Evolutionary conservation across 2,113 vertebrate species (phyloP), one percentile per base, ranked within the genome.

Genomic region (Trematocara macrostoma): DNA sequence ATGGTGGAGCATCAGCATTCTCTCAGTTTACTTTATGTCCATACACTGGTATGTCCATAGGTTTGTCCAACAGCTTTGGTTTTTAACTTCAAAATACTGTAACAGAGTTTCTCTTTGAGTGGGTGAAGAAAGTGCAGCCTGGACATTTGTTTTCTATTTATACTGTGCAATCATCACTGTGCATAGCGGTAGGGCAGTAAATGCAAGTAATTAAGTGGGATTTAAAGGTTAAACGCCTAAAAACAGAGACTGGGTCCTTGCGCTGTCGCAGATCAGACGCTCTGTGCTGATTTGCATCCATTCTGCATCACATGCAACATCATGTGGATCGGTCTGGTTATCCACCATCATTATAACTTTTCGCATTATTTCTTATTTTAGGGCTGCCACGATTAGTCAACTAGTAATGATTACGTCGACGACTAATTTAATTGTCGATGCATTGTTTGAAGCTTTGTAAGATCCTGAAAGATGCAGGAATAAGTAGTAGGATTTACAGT

Each of bases 1-100:
- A 79, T 3, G 83, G 88, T 93, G 91, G 93, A 94, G 87, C 93
- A 89, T 94, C 82, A 95, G 91, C 89, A 90, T 89, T 93, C 92
- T 90, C 94, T 94, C 92, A 31, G 78, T 79, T 16, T 69, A 31
- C 38, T n/a, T 12, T 40, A 4, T 45, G 11, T 56, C 38, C 14
- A 20, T 38, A 74, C 34, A 49, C 82, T 12, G 15, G 26, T 18
- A 23, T 3, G 1, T 4, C 2, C 7, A 35, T 49, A 40, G 6
- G 20, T 23, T 61, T 57, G 11, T 53, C 40, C 56, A 35, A 15
- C 23, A 34, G 20, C 9, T 40, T 29, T 5, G 15, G 56, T 42
- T 45, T 53, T 69, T 35, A n/a, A 45, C 71, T 90, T 31, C 4
- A 1, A 71, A 11, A 11, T 56, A 7, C 4, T 20, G 23, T 8